These are phyloP conservation scores for Ametastegia equiseti DNA, from an alignment of 2,888 invertebrate species.

Conservation along the genomic window DNA sequence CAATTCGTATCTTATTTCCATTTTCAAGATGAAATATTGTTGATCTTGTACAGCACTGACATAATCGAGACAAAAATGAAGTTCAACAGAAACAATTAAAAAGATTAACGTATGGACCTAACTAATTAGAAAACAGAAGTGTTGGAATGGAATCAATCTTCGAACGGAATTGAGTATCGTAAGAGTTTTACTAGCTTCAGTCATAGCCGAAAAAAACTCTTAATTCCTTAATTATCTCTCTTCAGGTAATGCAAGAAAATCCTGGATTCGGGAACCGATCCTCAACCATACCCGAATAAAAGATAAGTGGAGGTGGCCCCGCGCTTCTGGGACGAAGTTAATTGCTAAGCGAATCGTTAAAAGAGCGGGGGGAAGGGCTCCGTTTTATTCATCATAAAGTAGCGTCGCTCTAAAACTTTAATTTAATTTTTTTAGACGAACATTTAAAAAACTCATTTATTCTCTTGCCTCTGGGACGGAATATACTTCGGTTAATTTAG, in stretches of 20 bases:
- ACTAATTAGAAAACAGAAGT: neutral
- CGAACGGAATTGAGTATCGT: neutral
- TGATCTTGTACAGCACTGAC: no score
- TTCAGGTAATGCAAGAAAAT: neutral
- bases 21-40: no score
- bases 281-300: constrained; percentile 10
- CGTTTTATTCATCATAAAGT: constrained; percentile 25
- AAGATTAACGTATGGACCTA: neutral
- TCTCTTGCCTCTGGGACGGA: neutral
- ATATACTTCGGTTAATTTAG: neutral
- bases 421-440: constrained; percentile 15
- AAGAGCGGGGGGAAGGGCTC: neutral
- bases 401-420: constrained; percentile 12
- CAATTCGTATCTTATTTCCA: no score
- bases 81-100: no score
- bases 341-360: constrained; percentile 25
- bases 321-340: constrained; percentile 23
- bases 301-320: constrained; percentile 20
- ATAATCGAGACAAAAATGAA: no score
- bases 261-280: constrained; percentile 15
- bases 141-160: neutral
- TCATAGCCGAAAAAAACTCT: neutral
- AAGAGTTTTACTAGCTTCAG: neutral
- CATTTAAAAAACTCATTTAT: constrained; percentile 17
- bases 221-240: neutral